These are phyloP conservation scores for Leptestheria dahalacensis DNA, from an alignment of 1,140 invertebrate species.

Conservation along the genomic window DNA sequence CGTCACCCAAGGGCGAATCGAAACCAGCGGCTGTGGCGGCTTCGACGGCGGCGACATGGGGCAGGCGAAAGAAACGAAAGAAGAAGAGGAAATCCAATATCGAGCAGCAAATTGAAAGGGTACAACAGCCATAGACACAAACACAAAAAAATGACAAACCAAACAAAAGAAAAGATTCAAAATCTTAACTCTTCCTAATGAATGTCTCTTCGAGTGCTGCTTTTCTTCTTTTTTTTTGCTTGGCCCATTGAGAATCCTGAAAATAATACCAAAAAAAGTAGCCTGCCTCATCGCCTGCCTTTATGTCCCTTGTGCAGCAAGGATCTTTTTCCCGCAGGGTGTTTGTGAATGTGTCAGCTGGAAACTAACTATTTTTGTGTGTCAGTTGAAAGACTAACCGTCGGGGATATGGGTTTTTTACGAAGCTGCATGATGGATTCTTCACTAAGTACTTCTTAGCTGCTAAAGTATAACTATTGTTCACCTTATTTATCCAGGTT, in stretches of 20 bases:
- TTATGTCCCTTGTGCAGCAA: no score
- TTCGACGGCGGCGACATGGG: background rate
- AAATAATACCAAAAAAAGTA: background rate
- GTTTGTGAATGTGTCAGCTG: no score
- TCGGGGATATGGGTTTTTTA: background rate
- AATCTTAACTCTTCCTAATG: background rate
- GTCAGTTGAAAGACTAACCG: no score
- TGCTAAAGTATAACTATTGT: background rate
- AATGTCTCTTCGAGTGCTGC: no score
- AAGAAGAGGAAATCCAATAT: conserved; percentile 2
- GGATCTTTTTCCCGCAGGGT: no score
- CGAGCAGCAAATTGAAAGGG: background rate
- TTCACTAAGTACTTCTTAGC: no score
- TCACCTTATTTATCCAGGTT: background rate
- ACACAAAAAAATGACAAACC: background rate
- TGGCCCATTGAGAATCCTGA: no score
- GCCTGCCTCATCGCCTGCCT: background rate
- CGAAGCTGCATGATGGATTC: background rate
- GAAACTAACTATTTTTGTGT: no score
- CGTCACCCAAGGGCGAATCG: background rate
- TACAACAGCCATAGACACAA: conserved; percentile 1
- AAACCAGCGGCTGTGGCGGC: background rate
- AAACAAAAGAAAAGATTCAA: background rate
- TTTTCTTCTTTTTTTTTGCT: no score
- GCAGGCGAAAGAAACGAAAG: conserved; percentile 12